These are phyloP conservation scores for Lithophane leautieri DNA, from an alignment of 2,888 invertebrate genomes.

Conservation along the genomic window DNA sequence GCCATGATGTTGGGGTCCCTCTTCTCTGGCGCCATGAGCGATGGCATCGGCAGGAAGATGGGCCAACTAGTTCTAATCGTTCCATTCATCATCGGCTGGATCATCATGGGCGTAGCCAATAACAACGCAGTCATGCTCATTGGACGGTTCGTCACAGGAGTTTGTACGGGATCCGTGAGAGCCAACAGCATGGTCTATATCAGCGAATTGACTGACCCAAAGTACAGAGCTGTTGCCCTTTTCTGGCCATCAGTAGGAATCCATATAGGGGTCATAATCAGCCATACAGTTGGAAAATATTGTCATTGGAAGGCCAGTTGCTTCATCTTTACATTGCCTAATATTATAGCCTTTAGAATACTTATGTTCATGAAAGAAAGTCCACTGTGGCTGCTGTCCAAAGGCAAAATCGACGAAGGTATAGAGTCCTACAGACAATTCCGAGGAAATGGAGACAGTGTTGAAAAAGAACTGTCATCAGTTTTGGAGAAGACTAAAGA, in stretches of 20 bases:
- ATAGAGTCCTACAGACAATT: constrained; percentile 71
- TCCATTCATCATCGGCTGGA: constrained; percentile 75
- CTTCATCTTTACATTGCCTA: constrained; percentile 70
- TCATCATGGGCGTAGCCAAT: constrained; percentile 69
- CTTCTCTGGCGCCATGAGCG: constrained; percentile 74
- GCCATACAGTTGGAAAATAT: constrained; percentile 72
- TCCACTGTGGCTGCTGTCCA: constrained; percentile 77
- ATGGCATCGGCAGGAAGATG: constrained; percentile 73
- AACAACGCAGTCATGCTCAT: constrained; percentile 69
- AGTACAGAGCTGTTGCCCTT: constrained; percentile 72
- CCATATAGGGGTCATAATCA: constrained; percentile 70
- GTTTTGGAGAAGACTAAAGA: constrained; percentile 69
- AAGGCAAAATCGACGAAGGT: constrained; percentile 73
- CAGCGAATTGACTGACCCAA: constrained; percentile 77
- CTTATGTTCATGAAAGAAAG: constrained; percentile 76
- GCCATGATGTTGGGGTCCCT: constrained; percentile 75
- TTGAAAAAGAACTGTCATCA: constrained; percentile 72
- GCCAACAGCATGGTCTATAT: constrained; percentile 75
- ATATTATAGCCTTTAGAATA: constrained; percentile 65
- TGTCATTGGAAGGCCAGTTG: constrained; percentile 72
- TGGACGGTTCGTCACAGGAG: constrained; percentile 75
- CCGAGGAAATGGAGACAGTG: constrained; percentile 71
- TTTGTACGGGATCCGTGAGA: constrained; percentile 73
- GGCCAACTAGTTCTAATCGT: constrained; percentile 71
- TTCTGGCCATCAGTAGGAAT: constrained; percentile 69